Evolutionary conservation across 2,888 invertebrate genomes (phyloP), one percentile per base, ranked within the genome.

Genomic region (Byasa hedistus): DNA sequence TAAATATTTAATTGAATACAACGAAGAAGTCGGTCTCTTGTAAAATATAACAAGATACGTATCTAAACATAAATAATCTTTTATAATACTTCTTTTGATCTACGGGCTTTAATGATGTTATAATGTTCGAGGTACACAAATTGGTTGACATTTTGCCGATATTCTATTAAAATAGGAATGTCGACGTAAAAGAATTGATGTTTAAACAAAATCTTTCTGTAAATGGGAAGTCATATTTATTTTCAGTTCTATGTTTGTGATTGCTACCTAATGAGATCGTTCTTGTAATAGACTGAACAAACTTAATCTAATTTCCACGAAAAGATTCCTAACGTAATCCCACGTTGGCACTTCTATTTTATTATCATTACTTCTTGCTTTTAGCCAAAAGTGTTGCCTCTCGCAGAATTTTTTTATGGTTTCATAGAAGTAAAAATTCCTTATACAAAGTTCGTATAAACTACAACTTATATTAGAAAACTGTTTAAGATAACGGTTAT

Each of bases 361-460:
- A 64, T 64, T 64, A 64, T 63, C 63, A 63, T 63, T 63, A 58
- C 24, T 58, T 64, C 23, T 58, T 54, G 64, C 64, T 58, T 58
- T 64, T 24, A 64, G 52, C 23, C n/a, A n/a, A n/a, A 24, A 64
- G 58, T 24, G 39, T 36, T 24, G 58, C 17, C 44, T 58, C 44
- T 32, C 5, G 7, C 0, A 54, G 48, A n/a, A 12, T 7, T 7
- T 19, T n/a, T 48, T 48, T 48, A 48, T 48, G n/a, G 5, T 48
- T n/a, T 48, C 8, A n/a, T 48, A 48, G 48, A 48, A 48, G 8
- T 48, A 48, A 48, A 48, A 48, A 48, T 48, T 48, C 48, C 2
- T 19, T 48, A 7, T n/a, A n/a, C 2, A 10, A 15, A 27, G 27
- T 27, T 27, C 5, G 27, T 27, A 27, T 5, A 5, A 3, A 27